These are phyloP conservation scores for Tragelaphus imberbis DNA, from an alignment of 2,113 vertebrate species.

Conservation along the genomic window DNA sequence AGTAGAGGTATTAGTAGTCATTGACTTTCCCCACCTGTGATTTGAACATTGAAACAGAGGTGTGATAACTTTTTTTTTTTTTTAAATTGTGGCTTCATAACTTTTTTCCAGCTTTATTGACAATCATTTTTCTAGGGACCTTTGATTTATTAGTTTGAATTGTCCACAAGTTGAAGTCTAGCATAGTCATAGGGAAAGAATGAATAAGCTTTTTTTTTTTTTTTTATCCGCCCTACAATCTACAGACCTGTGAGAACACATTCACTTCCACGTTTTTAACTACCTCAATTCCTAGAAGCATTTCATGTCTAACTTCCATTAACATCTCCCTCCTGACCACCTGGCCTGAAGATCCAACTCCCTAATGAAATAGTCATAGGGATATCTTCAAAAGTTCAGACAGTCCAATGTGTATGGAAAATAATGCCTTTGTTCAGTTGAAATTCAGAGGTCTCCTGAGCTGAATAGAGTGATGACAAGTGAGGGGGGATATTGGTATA, in stretches of 20 bases:
- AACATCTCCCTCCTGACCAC: neutral
- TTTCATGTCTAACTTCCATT: neutral
- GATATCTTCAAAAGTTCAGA: neutral
- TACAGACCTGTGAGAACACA: neutral
- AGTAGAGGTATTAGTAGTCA: neutral
- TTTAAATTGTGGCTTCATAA: neutral
- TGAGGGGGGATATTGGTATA: neutral
- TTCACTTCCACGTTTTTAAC: neutral
- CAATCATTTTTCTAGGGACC: neutral
- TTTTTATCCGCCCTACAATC: neutral
- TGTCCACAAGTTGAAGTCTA: neutral
- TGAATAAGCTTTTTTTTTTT: neutral
- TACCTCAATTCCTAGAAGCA: neutral
- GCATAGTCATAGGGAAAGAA: neutral
- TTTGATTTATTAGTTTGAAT: neutral
- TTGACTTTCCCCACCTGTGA: neutral
- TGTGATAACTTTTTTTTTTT: neutral
- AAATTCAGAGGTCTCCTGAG: neutral
- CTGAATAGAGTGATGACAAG: neutral
- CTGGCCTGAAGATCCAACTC: neutral
- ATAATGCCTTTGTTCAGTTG: neutral
- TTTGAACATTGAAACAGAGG: neutral
- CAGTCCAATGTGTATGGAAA: neutral
- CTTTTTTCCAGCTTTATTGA: neutral
- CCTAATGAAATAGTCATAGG: neutral